phyloP scores from a whole-genome alignment of 1,140 invertebrate genomes.

The Cyclargus thomasi region DNA sequence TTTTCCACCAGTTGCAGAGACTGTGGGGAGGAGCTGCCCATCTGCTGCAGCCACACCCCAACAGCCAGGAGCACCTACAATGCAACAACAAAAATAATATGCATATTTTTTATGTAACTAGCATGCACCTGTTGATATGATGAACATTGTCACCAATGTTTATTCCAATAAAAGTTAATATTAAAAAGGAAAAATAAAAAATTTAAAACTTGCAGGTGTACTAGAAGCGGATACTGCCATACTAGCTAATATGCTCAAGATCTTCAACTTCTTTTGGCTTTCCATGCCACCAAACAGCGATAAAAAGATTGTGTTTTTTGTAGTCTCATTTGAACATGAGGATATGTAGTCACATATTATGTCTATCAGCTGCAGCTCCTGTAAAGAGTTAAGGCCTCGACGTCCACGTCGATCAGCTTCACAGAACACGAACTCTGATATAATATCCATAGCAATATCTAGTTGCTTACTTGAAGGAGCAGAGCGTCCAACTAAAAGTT shows the following conservation, averaged over 20 bases:
- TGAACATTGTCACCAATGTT: too few species aligned
- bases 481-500: constrained; percentile 58
- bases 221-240: constrained; percentile 85
- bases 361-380: constrained; percentile 85
- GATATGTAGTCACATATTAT: constrained; percentile 85
- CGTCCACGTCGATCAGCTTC: constrained; percentile 82
- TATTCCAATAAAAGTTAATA: background rate
- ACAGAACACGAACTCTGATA: constrained; percentile 88
- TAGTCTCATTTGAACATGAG: constrained; percentile 80
- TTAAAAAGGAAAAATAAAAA: background rate
- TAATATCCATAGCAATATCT: constrained; percentile 82
- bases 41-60: constrained; percentile 90
- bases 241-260: constrained; percentile 86
- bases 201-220: constrained; percentile 70
- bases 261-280: constrained; percentile 79
- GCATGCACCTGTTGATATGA: too few species aligned
- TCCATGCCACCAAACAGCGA: constrained; percentile 84
- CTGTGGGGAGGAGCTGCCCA: constrained; percentile 83
- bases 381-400: constrained; percentile 78
- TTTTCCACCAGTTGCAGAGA: constrained; percentile 83
- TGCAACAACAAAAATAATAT: background rate
- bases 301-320: constrained; percentile 87
- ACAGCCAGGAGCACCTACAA: constrained; percentile 80
- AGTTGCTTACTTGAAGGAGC: constrained; percentile 66
- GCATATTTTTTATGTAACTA: too few species aligned